Percentiles rank a stretch among this genome's conserved stretches.
Evolutionary conservation across 2,113 vertebrate species (phyloP).

Genomic region (Hystrix cristata): DNA sequence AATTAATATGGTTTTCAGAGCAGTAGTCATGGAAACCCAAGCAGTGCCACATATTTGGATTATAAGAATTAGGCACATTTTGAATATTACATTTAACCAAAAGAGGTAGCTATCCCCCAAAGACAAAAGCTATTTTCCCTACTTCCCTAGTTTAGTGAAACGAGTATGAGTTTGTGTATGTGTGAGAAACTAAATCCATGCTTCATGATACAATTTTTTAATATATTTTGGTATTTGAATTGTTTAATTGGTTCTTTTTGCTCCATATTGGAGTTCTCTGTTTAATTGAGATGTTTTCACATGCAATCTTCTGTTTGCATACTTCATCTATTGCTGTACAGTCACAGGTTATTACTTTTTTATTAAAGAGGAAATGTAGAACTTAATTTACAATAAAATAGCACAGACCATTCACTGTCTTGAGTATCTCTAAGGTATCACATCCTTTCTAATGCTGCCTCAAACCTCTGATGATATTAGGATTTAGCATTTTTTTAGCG

Average conservation of each 20-base stretch:
- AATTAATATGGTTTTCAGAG: constrained; percentile 92
- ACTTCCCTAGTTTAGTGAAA: constrained; percentile 41
- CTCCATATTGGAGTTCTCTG: constrained; percentile 54
- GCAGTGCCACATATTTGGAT: constrained; percentile 88
- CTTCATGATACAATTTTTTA: constrained; percentile 43
- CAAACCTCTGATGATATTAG: constrained; percentile 69
- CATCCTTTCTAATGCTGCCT: neutral
- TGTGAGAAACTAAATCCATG: neutral
- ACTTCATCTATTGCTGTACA: constrained; percentile 43
- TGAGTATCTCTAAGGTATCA: constrained; percentile 72
- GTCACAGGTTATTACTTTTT: constrained; percentile 69
- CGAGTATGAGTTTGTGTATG: neutral
- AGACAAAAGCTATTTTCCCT: constrained; percentile 60
- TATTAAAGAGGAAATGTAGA: constrained; percentile 75
- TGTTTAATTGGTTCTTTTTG: constrained; percentile 57
- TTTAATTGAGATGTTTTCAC: constrained; percentile 77
- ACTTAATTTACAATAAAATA: constrained; percentile 69
- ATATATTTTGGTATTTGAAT: constrained; percentile 67
- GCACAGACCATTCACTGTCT: neutral
- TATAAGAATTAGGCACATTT: constrained; percentile 89
- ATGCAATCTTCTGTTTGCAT: constrained; percentile 55
- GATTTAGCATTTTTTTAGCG: constrained; percentile 78
- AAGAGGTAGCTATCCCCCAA: constrained; percentile 77
- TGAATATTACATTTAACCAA: constrained; percentile 87
- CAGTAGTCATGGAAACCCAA: constrained; percentile 91